Evolutionary conservation across 2,888 invertebrate genomes (phyloP), one percentile per base, ranked within the genome.

Genomic region (Patella ulyssiponensis): DNA sequence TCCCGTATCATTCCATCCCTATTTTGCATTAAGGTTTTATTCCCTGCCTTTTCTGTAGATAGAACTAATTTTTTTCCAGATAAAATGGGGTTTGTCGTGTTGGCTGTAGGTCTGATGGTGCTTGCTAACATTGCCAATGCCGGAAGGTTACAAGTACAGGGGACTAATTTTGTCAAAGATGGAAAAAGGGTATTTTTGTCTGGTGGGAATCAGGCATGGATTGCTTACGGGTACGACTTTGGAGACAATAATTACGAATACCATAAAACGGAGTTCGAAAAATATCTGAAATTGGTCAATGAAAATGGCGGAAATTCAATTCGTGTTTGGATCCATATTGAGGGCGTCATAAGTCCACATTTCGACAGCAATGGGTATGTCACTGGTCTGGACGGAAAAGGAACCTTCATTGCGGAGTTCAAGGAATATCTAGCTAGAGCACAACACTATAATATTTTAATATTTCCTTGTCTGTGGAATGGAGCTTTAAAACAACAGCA

Each of bases 391-490:
- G 88, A 88, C 76, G 73, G 79, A 11, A 74, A 78, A 51, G 86
- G 85, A 17, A 84, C 86, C 20, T 79, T 88, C 71, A 82, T 88
- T 74, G 82, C 79, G 20, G 89, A 88, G 75, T 82, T 89, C 79
- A 79, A 73, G 71, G 74, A 77, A 74, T 83, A 82, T 74, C 81
- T 88, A 5, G 83, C 81, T 17, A 82, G 82, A 1, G 87, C 87
- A 17, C 76, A 79, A 52, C 71, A 73, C 15, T 75, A 82, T 64
- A 81, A 86, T 76, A 83, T 89, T 51, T 83, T 88, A 11, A 84
- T 87, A 33, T 85, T 87, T 79, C 84, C 85, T n/a, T 84, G 84
- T 1, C 80, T 89, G 69, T 89, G 89, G 89, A 89, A 88, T 73
- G 87, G 85, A 0, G 89, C 89, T 3, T 81, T 81, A 20, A 82